Base-by-base conservation (phyloP, 2,113 vertebrate genomes). In the Trochalopteron elliotii region DNA sequence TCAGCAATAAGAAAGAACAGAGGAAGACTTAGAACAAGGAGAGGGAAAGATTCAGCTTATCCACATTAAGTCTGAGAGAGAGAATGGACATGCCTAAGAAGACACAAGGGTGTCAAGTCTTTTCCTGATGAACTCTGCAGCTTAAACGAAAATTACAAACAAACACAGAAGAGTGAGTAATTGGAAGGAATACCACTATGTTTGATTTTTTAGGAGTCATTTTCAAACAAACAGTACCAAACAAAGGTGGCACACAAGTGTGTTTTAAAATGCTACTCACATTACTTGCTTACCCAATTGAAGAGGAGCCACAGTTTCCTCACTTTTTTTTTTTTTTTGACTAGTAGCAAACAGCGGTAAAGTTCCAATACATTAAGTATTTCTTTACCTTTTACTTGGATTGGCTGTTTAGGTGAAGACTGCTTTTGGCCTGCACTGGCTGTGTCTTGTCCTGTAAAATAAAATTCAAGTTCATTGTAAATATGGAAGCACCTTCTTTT, bases 301-400 rank as follows among this genome's bases (percentile, higher is more conserved):
- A 74, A 92, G n/a, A 75, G 21, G 22, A 89, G 47, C 2, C 33
- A 45, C 6, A 39, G 47, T 28, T 87, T 50, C 23, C 30, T 67
- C 45, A 37, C 3, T 22, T 67, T 60, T 69, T 76, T 74, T 57
- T 25, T 50, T 13, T 22, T 67, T 60, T 69, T 76, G 5, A 67
- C 37, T 44, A 64, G 8, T 53, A 72, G 42, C 18, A 63, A 37
- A 65, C 13, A 89, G 13, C 30, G 83, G 25, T 52, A 15, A 85
- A 79, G n/a, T 57, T 87, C 59, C 44, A 81, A 84, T 31, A 75
- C 15, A 70, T 8, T 5, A 88, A 59, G 18, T 35, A 88, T 24
- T 74, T 45, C 83, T 83, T 97, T 98, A 98, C 98, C 98, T 98
- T 98, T 98, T 84, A 98, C 97, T 97, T 98, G 98, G 68, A 98